Conservation (phyloP, 1,140 invertebrate species). For the Nebria ingens region DNA sequence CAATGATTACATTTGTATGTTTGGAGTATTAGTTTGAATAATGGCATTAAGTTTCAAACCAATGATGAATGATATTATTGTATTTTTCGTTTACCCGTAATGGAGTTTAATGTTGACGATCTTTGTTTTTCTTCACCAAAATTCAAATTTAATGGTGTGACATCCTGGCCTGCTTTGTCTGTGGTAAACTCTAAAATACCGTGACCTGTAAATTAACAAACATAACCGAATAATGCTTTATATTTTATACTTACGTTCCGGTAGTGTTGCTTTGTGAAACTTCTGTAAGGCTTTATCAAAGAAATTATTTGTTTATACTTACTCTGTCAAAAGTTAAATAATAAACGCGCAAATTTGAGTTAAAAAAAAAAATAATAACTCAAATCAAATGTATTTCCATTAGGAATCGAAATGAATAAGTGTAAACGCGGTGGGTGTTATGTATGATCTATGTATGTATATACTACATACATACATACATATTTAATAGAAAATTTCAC, state of each 20-base stretch:
- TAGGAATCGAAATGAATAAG: too few species aligned
- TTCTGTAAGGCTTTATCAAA: too few species aligned
- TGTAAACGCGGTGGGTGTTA: too few species aligned
- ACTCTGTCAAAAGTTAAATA: too few species aligned
- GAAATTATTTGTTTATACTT: too few species aligned
- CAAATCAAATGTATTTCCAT: too few species aligned
- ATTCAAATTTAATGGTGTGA: constrained; percentile 74
- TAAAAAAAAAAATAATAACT: too few species aligned
- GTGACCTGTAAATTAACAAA: constrained; percentile 37
- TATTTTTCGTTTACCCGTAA: constrained; percentile 51
- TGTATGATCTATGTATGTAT: too few species aligned
- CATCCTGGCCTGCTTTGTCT: constrained; percentile 78
- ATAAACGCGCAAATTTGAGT: too few species aligned
- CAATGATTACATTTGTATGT: constrained; percentile 2
- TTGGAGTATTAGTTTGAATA: constrained; percentile 10
- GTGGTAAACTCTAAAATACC: constrained; percentile 77
- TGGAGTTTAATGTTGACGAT: constrained; percentile 60
- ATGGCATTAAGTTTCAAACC: constrained; percentile 12
- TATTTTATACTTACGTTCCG: too few species aligned
- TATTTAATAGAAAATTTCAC: constrained; percentile 18
- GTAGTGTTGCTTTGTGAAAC: too few species aligned
- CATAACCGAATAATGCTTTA: neutral
- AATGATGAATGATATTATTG: constrained; percentile 7
- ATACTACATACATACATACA: too few species aligned
- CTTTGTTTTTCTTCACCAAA: constrained; percentile 59